Conservation (phyloP, 2,888 invertebrate species). For the Malthinus seriepunctatus region DNA sequence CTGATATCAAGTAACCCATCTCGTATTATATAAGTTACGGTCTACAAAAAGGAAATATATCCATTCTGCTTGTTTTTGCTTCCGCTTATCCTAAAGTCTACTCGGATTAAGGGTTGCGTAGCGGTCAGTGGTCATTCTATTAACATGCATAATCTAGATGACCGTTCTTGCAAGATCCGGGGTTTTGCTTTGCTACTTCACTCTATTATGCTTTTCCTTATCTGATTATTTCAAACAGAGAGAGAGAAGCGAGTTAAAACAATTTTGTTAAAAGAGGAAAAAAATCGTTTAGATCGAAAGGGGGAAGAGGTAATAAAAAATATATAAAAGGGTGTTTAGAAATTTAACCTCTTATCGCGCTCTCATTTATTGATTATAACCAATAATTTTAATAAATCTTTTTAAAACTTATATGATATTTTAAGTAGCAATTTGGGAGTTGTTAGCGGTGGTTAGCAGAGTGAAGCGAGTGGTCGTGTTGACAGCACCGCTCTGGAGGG, state of each 20-base stretch:
- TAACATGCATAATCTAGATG: slow-evolving; percentile 58
- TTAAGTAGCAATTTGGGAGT: slow-evolving; percentile 53
- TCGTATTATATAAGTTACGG: slow-evolving; percentile 50
- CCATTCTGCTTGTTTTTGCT: slow-evolving; percentile 56
- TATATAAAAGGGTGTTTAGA: no score
- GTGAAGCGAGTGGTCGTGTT: slow-evolving; percentile 46
- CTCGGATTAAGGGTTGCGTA: slow-evolving; percentile 42
- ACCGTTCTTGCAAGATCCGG: slow-evolving; percentile 49
- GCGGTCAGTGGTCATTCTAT: slow-evolving; percentile 56
- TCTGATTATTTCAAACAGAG: slow-evolving; percentile 22
- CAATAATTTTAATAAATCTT: no score
- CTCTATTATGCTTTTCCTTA: slow-evolving; percentile 36
- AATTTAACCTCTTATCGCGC: no score
- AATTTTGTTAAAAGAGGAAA: slow-evolving; percentile 14
- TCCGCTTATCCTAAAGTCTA: slow-evolving; percentile 45
- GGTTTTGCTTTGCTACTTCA: slow-evolving; percentile 38
- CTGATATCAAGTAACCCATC: slow-evolving; percentile 47
- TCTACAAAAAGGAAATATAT: slow-evolving; percentile 55
- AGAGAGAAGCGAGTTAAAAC: slow-evolving; percentile 15
- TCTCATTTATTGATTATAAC: no score
- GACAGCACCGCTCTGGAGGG: slow-evolving; percentile 40
- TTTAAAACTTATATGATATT: slow-evolving; percentile 32
- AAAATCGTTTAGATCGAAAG: slow-evolving; percentile 9
- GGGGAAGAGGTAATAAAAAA: no score
- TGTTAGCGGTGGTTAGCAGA: slow-evolving; percentile 54